phyloP scores from a whole-genome alignment of 2,113 vertebrate species.

The Syngnathus typhle region DNA sequence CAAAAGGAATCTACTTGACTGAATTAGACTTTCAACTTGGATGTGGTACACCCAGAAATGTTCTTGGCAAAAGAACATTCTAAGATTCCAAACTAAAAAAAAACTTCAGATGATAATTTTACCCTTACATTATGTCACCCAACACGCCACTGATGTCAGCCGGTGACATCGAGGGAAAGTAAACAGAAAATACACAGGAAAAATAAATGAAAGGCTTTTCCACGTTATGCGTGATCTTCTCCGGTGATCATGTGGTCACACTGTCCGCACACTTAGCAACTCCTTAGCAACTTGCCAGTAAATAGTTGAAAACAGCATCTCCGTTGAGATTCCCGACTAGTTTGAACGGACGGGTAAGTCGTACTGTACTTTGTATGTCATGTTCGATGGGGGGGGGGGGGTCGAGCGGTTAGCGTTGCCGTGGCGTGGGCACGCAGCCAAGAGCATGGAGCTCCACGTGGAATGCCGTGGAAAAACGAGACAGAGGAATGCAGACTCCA shows the following conservation, averaged over 20 bases:
- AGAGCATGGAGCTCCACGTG: conserved; percentile 58
- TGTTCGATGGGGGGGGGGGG: conserved; percentile 18
- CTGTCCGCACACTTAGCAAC: conserved; percentile 54
- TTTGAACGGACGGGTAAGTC: background rate
- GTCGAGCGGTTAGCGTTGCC: conserved; percentile 32
- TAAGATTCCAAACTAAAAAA: conserved; percentile 12
- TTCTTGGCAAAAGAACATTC: background rate
- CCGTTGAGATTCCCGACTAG: conserved; percentile 34
- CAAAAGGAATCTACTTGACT: conserved; percentile 1
- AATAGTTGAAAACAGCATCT: conserved; percentile 43
- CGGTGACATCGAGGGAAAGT: conserved; percentile 39
- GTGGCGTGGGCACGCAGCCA: conserved; percentile 58
- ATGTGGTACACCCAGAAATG: background rate
- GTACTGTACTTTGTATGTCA: background rate
- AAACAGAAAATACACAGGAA: conserved; percentile 35
- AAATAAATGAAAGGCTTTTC: conserved; percentile 42
- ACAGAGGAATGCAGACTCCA: conserved; percentile 74
- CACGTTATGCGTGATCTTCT: conserved; percentile 55
- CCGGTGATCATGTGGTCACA: conserved; percentile 45
- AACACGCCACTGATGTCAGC: conserved; percentile 12
- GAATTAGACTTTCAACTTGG: conserved; percentile 1
- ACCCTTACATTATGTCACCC: conserved; percentile 15
- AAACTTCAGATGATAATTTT: conserved; percentile 18
- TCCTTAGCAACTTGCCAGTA: conserved; percentile 25
- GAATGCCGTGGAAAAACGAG: conserved; percentile 75